These are phyloP conservation scores for Xanthorhoe spadicearia DNA, from an alignment of 2,888 invertebrate genomes.

Conservation along the genomic window DNA sequence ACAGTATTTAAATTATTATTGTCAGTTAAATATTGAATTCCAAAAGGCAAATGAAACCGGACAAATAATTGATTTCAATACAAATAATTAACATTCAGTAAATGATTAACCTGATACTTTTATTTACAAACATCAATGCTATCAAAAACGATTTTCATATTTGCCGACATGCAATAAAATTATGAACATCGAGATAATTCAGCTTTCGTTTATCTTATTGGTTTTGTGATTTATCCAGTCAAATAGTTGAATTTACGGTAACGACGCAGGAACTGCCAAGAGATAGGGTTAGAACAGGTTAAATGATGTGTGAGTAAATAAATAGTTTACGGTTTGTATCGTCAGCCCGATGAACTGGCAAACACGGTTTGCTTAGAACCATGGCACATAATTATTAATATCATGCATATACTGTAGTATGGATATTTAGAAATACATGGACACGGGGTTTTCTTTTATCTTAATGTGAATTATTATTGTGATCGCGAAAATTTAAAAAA, in stretches of 20 bases:
- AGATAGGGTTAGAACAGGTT: conserved; percentile 20
- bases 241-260: conserved; percentile 20
- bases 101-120: neutral
- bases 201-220: conserved; percentile 10
- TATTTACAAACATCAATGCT: neutral
- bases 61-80: neutral
- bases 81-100: neutral
- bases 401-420: too few relatives aligned
- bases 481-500: too few relatives aligned
- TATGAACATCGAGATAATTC: neutral
- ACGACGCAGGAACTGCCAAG: conserved; percentile 16
- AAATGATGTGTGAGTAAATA: conserved; percentile 25
- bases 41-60: neutral
- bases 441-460: too few relatives aligned
- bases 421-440: too few relatives aligned
- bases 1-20: too few relatives aligned
- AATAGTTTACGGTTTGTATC: conserved; percentile 11
- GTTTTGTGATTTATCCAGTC: conserved; percentile 15
- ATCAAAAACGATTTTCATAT: neutral
- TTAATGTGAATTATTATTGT: too few relatives aligned
- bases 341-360: neutral
- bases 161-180: conserved; percentile 1
- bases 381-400: neutral
- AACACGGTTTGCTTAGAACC: neutral
- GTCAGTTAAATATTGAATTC: too few relatives aligned